Conservation (phyloP, 1,140 invertebrate species). For the Hyles euphorbiae region DNA sequence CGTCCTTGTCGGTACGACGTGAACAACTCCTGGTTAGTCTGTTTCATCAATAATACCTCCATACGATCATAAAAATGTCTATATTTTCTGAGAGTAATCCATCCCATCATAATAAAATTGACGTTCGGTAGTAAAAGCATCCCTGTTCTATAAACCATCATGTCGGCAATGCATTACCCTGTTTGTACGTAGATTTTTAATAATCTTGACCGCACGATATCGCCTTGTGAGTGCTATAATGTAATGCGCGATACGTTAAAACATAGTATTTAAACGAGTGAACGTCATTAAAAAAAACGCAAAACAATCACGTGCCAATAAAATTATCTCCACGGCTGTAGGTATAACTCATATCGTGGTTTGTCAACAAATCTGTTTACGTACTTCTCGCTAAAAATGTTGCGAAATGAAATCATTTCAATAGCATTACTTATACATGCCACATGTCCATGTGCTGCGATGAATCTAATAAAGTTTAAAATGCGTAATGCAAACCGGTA, state of each 20-base stretch:
- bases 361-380: no score
- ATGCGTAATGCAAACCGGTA: no score
- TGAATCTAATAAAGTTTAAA: no score
- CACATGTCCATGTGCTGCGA: no score
- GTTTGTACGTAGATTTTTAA: slow-evolving; percentile 15
- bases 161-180: slow-evolving; percentile 28
- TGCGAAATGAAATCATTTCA: no score
- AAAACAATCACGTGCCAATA: no score
- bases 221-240: not conserved
- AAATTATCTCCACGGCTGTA: no score
- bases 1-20: slow-evolving; percentile 3
- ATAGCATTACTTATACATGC: no score
- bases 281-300: no score
- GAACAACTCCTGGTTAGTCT: slow-evolving; percentile 14
- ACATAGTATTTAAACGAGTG: no score
- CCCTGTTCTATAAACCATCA: slow-evolving; percentile 30
- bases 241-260: not conserved
- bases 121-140: slow-evolving; percentile 40
- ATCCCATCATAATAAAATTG: slow-evolving; percentile 54
- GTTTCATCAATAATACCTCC: slow-evolving; percentile 31
- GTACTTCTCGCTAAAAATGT: no score
- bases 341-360: no score
- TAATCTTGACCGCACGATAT: slow-evolving; percentile 5
- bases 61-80: slow-evolving; percentile 47
- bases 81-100: slow-evolving; percentile 42